Percentiles rank a stretch among this genome's conserved stretches.
phyloP scores from a whole-genome alignment of 2,888 invertebrate genomes.

The Cheilosia grossa region DNA sequence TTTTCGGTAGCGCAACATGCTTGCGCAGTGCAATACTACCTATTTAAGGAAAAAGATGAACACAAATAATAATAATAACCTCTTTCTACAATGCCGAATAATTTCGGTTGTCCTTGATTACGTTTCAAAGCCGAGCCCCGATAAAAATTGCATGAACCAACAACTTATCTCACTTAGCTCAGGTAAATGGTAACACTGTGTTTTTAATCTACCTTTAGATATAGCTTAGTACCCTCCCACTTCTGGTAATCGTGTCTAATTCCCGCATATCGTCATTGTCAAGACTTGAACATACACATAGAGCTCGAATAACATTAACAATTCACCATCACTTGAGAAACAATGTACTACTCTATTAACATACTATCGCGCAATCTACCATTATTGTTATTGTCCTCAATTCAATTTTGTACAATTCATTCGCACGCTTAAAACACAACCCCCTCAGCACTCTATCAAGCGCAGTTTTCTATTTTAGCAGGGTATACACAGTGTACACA shows the following conservation, averaged over 20 bases:
- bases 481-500: conserved; percentile 44
- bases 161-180: neutral
- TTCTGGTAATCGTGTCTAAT: conserved; percentile 29
- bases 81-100: too few relatives aligned
- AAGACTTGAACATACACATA: conserved; percentile 4
- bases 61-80: too few relatives aligned
- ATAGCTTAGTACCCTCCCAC: conserved; percentile 4
- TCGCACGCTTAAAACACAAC: conserved; percentile 43
- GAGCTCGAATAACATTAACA: conserved; percentile 53
- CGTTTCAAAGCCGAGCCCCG: too few relatives aligned
- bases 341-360: conserved; percentile 47
- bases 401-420: conserved; percentile 49
- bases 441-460: conserved; percentile 31
- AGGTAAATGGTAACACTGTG: neutral
- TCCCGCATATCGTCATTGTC: neutral
- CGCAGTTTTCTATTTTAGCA: conserved; percentile 17
- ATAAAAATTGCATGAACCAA: too few relatives aligned
- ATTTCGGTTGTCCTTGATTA: too few relatives aligned
- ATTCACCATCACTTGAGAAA: conserved; percentile 52
- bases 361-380: conserved; percentile 37
- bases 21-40: too few relatives aligned
- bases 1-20: too few relatives aligned
- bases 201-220: neutral
- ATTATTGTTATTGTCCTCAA: conserved; percentile 64
- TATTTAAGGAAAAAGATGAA: too few relatives aligned